phyloP scores from a whole-genome alignment of 2,797 vertebrate species.

The Remorina albescens region DNA sequence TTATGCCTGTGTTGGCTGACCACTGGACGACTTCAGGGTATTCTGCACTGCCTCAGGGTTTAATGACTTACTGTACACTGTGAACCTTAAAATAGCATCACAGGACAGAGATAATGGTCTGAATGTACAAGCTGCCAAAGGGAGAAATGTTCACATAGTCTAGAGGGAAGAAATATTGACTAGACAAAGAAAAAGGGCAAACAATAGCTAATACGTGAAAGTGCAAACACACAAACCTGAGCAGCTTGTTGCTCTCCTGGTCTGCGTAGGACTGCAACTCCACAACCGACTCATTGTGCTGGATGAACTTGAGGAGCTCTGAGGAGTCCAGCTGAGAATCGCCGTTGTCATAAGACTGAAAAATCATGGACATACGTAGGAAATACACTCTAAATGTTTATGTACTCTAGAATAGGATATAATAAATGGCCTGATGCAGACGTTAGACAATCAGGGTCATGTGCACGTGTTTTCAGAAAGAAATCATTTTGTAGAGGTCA shows the following conservation, averaged over 20 bases:
- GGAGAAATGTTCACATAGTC: constrained; percentile 27
- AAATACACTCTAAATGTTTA: neutral
- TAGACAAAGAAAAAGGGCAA: neutral
- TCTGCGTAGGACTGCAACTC: constrained; percentile 93
- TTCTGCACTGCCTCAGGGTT: constrained; percentile 44
- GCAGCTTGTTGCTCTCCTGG: constrained; percentile 95
- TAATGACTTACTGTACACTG: constrained; percentile 23
- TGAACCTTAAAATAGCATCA: constrained; percentile 59
- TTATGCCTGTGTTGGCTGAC: constrained; percentile 24
- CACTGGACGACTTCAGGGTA: constrained; percentile 41
- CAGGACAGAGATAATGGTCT: constrained; percentile 22
- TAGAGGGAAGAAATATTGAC: neutral
- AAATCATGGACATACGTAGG: constrained; percentile 1
- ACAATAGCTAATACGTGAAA: neutral
- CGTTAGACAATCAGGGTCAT: neutral
- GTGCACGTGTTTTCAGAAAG: neutral
- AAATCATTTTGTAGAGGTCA: neutral
- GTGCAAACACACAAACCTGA: constrained; percentile 84
- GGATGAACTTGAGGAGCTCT: constrained; percentile 96
- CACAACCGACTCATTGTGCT: constrained; percentile 93
- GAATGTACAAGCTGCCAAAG: constrained; percentile 9
- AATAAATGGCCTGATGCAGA: neutral
- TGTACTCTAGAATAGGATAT: neutral
- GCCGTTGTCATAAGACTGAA: constrained; percentile 92
- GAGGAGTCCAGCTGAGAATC: constrained; percentile 94